Evolutionary conservation across 2,113 vertebrate genomes (phyloP), one percentile per base, ranked within the genome.

Genomic region (Campylomormyrus tamandua): DNA sequence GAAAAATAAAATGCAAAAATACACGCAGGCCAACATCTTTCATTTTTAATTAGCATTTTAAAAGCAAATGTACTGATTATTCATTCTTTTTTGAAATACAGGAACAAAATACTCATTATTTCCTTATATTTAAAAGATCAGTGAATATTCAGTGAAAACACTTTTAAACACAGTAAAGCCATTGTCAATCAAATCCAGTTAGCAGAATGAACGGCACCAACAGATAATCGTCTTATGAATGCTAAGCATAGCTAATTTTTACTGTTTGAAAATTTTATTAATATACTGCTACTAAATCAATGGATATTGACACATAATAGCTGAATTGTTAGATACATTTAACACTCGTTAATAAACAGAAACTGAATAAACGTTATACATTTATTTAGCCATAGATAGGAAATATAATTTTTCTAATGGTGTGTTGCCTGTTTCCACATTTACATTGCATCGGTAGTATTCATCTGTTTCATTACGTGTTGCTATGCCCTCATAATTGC

Each of bases 351-450:
- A 49, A 86, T 80, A 31, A 86, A 24, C 24, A 31, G 46, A n/a
- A 85, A 85, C 8, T 27, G n/a, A 70, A 70, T 70, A 27, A 70
- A 70, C 1, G n/a, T 24, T 86, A 86, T 15, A 49, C 15, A 27
- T 87, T 87, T 87, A 87, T 35, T 52, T 85, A 24, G n/a, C 85
- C 15, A 87, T 13, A 17, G 85, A 50, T 87, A 87, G 27, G n/a
- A 86, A 50, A 86, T 53, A 53, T 53, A 27, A 13, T 87, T 21
- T 87, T 19, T 50, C 5, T 35, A 66, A 66, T 13, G 27, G 1
- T 13, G 50, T 19, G 11, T 53, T 19, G 24, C 3, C 11, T 21
- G 48, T 35, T 11, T 39, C 8, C 11, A 31, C 49, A 19, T 87
- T n/a, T 35, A 21, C 50, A 31, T 1, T 8, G 46, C 50, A 27